A percentile compares a stretch with the other conserved stretches of the same genome.
Evolutionary conservation across 2,797 vertebrate species (phyloP).

Genomic region (Hippocampus kuda): DNA sequence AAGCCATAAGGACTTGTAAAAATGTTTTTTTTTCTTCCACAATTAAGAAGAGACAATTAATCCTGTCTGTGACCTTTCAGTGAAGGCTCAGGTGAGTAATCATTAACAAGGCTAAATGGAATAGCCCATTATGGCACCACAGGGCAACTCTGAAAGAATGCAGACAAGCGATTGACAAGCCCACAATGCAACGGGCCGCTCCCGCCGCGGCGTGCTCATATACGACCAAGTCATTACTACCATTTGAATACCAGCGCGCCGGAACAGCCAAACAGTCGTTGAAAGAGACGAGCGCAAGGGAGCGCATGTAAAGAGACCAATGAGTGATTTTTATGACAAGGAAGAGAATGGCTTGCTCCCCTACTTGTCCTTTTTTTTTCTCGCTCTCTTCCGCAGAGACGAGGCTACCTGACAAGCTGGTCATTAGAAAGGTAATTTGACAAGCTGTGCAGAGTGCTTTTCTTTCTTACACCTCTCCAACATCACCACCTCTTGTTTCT

Average conservation of each 20-base stretch:
- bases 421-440: conserved; percentile 65
- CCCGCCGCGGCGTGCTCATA: conserved; percentile 20
- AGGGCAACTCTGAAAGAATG: conserved; percentile 38
- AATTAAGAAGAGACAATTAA: conserved; percentile 40
- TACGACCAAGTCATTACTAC: conserved; percentile 53
- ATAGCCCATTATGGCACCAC: conserved; percentile 38
- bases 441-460: conserved; percentile 57
- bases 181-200: conserved; percentile 47
- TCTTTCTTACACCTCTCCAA: conserved; percentile 49
- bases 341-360: conserved; percentile 48
- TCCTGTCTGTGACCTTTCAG: conserved; percentile 36
- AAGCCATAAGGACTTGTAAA: conserved; percentile 10
- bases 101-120: conserved; percentile 50
- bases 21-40: conserved; percentile 16
- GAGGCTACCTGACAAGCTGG: conserved; percentile 54
- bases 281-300: conserved; percentile 44
- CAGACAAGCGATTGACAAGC: conserved; percentile 53
- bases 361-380: conserved; percentile 52
- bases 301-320: conserved; percentile 42
- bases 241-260: conserved; percentile 52
- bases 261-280: conserved; percentile 46
- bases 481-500: conserved; percentile 48
- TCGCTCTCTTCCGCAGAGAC: conserved; percentile 22
- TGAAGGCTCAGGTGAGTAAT: conserved; percentile 42
- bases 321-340: conserved; percentile 58